Conservation (phyloP, 2,888 invertebrate species). For the Lobophora halterata region DNA sequence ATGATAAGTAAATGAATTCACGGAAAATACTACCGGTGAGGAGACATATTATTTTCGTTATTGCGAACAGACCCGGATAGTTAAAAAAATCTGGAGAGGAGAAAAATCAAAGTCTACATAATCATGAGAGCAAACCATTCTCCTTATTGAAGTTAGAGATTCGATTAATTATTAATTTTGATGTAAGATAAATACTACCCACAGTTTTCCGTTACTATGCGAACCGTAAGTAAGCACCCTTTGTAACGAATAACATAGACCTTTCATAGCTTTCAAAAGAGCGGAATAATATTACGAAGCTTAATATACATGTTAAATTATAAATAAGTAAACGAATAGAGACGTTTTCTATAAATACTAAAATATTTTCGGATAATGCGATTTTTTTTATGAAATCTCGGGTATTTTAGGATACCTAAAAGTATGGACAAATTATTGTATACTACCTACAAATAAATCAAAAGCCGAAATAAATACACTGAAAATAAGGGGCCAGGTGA, state of each 20-base stretch:
- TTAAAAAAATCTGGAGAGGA: too few relatives aligned
- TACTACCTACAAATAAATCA: too few relatives aligned
- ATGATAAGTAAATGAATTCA: too few relatives aligned
- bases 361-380: neutral
- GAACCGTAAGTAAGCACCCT: constrained; percentile 1
- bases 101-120: too few relatives aligned
- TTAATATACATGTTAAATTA: neutral
- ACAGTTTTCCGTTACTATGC: neutral
- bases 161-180: neutral
- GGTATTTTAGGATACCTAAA: neutral
- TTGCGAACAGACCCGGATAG: too few relatives aligned
- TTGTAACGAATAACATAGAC: constrained; percentile 7
- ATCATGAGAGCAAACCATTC: too few relatives aligned
- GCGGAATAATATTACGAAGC: neutral
- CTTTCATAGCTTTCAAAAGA: constrained; percentile 1
- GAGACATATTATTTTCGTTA: too few relatives aligned
- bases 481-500: too few relatives aligned
- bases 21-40: too few relatives aligned
- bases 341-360: neutral
- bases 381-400: neutral
- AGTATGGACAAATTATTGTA: constrained; percentile 1
- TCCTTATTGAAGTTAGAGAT: too few relatives aligned
- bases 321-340: neutral
- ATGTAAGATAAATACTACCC: neutral
- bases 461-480: too few relatives aligned